Conservation (phyloP, 2,113 vertebrate genomes). For the Lophochroa leadbeateri region DNA sequence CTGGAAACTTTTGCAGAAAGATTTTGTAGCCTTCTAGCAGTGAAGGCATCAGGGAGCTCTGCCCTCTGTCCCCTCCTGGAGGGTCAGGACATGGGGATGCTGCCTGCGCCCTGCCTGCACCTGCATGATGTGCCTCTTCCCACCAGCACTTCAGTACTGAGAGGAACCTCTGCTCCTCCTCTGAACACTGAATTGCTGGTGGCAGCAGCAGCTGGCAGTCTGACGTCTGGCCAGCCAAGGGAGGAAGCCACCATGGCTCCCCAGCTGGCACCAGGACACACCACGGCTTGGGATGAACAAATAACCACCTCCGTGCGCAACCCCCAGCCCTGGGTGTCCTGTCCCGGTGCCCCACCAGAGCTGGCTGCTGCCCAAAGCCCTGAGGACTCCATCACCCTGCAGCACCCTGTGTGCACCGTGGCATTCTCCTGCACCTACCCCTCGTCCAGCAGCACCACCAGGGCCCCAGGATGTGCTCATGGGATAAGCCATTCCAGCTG, state of each 20-base stretch:
- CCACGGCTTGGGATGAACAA: accelerated
- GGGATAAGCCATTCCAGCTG: not conserved
- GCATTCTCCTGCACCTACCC: not conserved
- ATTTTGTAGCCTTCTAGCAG: not conserved
- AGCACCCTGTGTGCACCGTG: accelerated
- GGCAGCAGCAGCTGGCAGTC: not conserved
- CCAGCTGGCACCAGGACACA: not conserved
- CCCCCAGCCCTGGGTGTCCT: accelerated
- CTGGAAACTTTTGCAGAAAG: not conserved
- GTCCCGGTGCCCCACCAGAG: not conserved
- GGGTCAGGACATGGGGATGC: not conserved
- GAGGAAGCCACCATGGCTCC: not conserved
- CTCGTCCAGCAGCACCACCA: not conserved
- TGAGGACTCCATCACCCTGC: accelerated
- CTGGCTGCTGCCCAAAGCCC: not conserved
- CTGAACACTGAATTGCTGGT: accelerated
- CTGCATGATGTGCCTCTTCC: not conserved
- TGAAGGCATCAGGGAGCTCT: not conserved
- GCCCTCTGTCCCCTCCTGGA: not conserved
- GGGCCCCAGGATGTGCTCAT: not conserved
- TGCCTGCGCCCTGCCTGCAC: not conserved
- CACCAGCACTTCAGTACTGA: not conserved
- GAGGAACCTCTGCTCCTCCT: not conserved
- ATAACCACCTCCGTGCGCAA: accelerated
- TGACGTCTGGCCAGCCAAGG: accelerated